Conservation (phyloP, 2,888 invertebrate genomes). For the Tachystola acroxantha region DNA sequence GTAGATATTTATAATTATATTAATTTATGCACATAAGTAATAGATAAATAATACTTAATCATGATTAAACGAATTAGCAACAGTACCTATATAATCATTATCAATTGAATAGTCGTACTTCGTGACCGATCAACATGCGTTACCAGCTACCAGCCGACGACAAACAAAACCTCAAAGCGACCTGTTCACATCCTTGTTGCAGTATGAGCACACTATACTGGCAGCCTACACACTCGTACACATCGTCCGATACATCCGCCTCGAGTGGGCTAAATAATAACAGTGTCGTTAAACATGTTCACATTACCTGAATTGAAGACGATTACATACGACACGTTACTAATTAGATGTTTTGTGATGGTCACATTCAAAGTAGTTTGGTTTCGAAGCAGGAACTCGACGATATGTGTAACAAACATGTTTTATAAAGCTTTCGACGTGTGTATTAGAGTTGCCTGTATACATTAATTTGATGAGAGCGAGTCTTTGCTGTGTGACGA, state of each 20-base stretch:
- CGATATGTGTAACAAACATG: too few species aligned
- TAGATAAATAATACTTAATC: too few species aligned
- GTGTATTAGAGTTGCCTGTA: too few species aligned
- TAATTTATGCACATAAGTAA: too few species aligned
- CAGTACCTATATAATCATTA: too few species aligned
- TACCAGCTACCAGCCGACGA: conserved; percentile 28
- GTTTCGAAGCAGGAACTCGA: too few species aligned
- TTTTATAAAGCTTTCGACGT: too few species aligned
- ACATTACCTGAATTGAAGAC: not conserved
- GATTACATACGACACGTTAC: not conserved
- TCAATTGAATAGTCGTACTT: too few species aligned
- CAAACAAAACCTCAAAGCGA: conserved; percentile 37
- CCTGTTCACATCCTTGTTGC: conserved; percentile 49
- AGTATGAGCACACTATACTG: not conserved
- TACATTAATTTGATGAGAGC: too few species aligned
- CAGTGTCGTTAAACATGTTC: conserved; percentile 6
- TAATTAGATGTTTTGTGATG: not conserved
- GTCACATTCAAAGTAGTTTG: not conserved
- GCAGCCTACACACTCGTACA: not conserved
- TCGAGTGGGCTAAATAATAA: conserved; percentile 9
- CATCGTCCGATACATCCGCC: conserved; percentile 27
- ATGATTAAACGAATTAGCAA: too few species aligned
- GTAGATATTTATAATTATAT: too few species aligned
- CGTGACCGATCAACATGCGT: conserved; percentile 46
- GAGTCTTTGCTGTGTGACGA: too few species aligned